Percentiles rank a stretch among this genome's conserved stretches.
Conservation (phyloP, 1,140 invertebrate genomes). For the Nasonia giraulti region DNA sequence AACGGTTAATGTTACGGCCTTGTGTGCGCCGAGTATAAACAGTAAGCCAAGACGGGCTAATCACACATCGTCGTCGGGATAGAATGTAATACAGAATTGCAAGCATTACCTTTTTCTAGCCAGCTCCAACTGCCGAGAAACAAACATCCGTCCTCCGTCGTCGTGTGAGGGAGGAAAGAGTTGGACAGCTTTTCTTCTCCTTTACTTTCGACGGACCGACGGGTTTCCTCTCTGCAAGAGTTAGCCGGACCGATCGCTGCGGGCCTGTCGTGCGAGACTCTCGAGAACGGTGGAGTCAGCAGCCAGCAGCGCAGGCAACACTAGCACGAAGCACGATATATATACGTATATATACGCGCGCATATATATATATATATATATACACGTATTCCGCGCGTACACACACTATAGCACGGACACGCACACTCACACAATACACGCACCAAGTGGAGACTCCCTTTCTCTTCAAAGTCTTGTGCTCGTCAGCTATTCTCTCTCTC, state of each 20-base stretch:
- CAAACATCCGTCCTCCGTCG: conserved; percentile 41
- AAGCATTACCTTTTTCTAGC: conserved; percentile 48
- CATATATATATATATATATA: too few species aligned
- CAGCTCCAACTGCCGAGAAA: conserved; percentile 41
- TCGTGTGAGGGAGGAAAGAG: background rate
- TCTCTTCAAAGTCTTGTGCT: conserved; percentile 5
- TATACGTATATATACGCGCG: too few species aligned
- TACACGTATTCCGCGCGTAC: background rate
- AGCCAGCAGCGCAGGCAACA: background rate
- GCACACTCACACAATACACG: background rate
- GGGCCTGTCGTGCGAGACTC: background rate
- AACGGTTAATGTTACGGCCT: too few species aligned
- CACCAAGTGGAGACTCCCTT: background rate
- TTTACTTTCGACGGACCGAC: background rate
- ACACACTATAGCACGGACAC: background rate
- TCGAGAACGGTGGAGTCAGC: background rate
- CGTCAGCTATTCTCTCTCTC: conserved; percentile 2
- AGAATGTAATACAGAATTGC: background rate
- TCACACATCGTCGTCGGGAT: background rate
- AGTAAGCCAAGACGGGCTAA: background rate
- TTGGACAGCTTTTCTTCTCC: background rate
- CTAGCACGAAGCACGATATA: too few species aligned
- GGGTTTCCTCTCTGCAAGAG: conserved; percentile 20
- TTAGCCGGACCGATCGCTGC: background rate
- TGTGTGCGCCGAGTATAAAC: background rate